A percentile compares a stretch with the other conserved stretches of the same genome.
These are phyloP conservation scores for Platorchestia sp. DNA, from an alignment of 1,140 invertebrate genomes.

Conservation along the genomic window DNA sequence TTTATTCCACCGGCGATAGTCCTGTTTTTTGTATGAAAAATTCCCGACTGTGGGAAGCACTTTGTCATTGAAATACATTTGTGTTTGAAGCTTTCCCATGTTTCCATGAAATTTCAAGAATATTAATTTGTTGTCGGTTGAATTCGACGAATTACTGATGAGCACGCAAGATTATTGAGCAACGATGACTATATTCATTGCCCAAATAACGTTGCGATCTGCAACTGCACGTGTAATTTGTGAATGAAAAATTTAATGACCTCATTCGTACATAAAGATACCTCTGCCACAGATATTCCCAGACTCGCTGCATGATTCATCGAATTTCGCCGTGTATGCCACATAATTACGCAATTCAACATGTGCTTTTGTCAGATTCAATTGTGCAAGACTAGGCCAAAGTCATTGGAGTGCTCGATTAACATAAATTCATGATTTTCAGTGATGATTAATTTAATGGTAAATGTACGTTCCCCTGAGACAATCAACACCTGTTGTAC, in stretches of 20 bases:
- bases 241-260: not conserved
- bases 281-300: not conserved
- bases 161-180: not conserved
- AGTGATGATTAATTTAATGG: too few relatives aligned
- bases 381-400: not conserved
- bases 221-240: not conserved
- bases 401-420: not conserved
- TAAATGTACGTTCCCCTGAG: too few relatives aligned
- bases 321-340: not conserved
- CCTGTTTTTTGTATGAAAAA: not conserved
- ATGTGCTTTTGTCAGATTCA: not conserved
- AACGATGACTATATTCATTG: not conserved
- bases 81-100: not conserved
- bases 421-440: not conserved
- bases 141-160: not conserved
- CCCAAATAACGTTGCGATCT: not conserved
- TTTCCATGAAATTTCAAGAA: not conserved
- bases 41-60: not conserved
- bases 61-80: not conserved
- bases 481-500: too few relatives aligned
- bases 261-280: not conserved
- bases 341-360: not conserved
- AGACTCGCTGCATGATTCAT: not conserved
- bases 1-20: not conserved
- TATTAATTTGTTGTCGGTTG: not conserved